Evolutionary conservation across 2,797 vertebrate species (phyloP).

Genomic region (Chaetodon trifasciatus): DNA sequence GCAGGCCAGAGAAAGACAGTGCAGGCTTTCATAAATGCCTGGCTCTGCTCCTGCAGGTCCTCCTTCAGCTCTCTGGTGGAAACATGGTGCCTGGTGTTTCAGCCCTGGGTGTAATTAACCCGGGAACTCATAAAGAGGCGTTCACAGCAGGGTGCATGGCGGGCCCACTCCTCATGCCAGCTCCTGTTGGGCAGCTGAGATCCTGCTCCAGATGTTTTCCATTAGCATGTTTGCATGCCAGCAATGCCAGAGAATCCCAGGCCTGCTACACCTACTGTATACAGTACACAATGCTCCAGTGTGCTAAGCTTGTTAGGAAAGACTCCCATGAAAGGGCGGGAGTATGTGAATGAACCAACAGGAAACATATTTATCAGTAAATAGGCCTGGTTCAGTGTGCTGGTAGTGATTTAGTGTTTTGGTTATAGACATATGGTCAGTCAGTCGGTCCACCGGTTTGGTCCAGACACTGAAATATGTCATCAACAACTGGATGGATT

Average conservation of each 20-base stretch:
- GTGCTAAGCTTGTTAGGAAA: conserved; percentile 41
- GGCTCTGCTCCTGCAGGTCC: conserved; percentile 68
- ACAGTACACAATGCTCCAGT: conserved; percentile 56
- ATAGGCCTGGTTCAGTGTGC: conserved; percentile 1
- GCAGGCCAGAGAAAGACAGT: conserved; percentile 54
- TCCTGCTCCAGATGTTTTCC: conserved; percentile 80
- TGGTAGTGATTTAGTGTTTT: conserved; percentile 6
- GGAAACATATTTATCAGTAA: conserved; percentile 13
- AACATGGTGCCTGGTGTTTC: conserved; percentile 63
- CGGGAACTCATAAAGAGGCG: conserved; percentile 73
- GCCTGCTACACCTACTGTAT: conserved; percentile 67
- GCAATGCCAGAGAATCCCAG: conserved; percentile 61
- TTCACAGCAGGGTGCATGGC: conserved; percentile 49
- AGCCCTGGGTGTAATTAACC: conserved; percentile 72
- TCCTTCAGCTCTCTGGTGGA: conserved; percentile 61
- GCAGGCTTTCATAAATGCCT: conserved; percentile 68
- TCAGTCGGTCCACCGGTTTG: neutral
- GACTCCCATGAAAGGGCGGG: conserved; percentile 15
- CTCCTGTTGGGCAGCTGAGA: conserved; percentile 67
- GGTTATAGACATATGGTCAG: neutral
- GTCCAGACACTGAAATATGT: conserved; percentile 18
- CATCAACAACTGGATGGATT: neutral
- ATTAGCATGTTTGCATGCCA: conserved; percentile 75
- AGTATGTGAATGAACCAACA: conserved; percentile 21
- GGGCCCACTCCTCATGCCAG: conserved; percentile 62